Evolutionary conservation across 2,113 vertebrate species (phyloP), one percentile per base, ranked within the genome.

Genomic region (Sula dactylatra): DNA sequence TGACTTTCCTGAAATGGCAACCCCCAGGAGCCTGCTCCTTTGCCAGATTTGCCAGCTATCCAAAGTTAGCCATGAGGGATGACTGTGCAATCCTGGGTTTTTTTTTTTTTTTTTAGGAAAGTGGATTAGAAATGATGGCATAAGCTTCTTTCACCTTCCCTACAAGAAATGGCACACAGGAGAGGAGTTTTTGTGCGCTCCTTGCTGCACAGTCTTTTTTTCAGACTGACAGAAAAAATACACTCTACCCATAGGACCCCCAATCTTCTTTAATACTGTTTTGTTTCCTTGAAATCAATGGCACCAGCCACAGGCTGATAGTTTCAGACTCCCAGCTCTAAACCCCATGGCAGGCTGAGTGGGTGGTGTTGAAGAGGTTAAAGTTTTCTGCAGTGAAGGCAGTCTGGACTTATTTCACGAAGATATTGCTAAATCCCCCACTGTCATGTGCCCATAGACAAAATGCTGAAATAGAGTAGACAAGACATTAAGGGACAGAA

Each of bases 81-180:
- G 38, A 47, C 8, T 1, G 0, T 29, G 12, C 16, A 64, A 36
- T 45, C 19, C 3, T 36, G 1, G n/a, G n/a, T n/a, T n/a, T n/a
- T n/a, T n/a, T n/a, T n/a, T n/a, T n/a, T n/a, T 32, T 64, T 52
- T 21, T 58, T 49, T 58, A 69, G 7, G 18, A 79, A 74, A 79
- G 7, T 32, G 7, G 13, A 20, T 64, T 64, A 50, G 7, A 64
- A 69, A 55, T 25, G 7, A 26, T n/a, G 19, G 13, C 12, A 17
- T 19, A 59, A 72, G 7, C 3, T 38, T 13, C 16, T 45, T 56
- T 49, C 10, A 4, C 4, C 10, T 90, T 73, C 18, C 5, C 8
- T 32, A n/a, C 16, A 54, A 59, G 5, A 61, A 61, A 44, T 6
- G 38, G 5, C 16, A 29, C 66, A 66, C 8, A 42, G 14, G 7